Evolutionary conservation across 2,888 invertebrate genomes (phyloP).

Genomic region (Diarsia brunnea): DNA sequence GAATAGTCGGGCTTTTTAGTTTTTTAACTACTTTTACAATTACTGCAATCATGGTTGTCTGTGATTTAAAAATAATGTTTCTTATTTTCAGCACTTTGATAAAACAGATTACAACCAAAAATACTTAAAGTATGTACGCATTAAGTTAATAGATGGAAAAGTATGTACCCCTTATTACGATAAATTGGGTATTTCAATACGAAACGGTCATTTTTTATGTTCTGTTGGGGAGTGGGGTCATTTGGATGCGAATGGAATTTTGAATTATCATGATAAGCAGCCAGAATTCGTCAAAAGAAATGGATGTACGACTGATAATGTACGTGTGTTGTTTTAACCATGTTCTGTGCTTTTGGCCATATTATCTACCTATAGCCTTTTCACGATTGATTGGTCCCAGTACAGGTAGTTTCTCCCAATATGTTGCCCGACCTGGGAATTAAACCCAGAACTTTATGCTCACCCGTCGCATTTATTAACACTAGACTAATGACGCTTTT

Average conservation of each 20-base stretch:
- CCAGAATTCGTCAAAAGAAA: background rate
- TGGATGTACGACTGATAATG: background rate
- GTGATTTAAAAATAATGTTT: background rate
- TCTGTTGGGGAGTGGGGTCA: background rate
- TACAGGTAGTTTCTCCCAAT: too few species aligned
- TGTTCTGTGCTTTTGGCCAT: too few species aligned
- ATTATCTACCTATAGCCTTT: too few species aligned
- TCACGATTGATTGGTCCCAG: too few species aligned
- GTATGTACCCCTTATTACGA: background rate
- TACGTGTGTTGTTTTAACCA: background rate
- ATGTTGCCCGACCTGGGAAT: too few species aligned
- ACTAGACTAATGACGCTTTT: too few species aligned
- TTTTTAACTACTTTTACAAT: too few species aligned
- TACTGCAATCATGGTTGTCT: background rate
- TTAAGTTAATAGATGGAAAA: background rate
- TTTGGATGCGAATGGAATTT: background rate
- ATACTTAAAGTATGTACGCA: constrained; percentile 62
- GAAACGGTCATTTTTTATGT: too few species aligned
- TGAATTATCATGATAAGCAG: background rate
- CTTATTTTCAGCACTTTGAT: constrained; percentile 62
- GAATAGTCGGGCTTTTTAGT: too few species aligned
- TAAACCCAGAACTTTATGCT: too few species aligned
- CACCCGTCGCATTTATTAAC: too few species aligned
- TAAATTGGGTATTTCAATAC: background rate
- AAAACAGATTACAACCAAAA: constrained; percentile 63